Base-by-base conservation (phyloP, 2,797 vertebrate genomes). In the Sebastes iracundus region DNA sequence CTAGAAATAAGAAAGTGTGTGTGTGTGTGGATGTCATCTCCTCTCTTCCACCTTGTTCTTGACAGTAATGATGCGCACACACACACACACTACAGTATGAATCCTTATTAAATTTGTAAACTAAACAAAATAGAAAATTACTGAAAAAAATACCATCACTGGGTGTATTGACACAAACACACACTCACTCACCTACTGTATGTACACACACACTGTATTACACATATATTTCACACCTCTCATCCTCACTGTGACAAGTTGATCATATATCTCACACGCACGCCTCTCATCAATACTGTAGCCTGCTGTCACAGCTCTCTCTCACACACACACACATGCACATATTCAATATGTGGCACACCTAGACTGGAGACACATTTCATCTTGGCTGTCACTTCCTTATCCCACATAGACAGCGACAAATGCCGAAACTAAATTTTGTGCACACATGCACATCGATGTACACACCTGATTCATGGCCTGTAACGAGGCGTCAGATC, bases 401-500 rank as follows among this genome's bases (percentile, higher is more conserved):
- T 75, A 67, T 71, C 65, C 49, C 33, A 63, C 70, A 60, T 4
- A 30, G 35, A 61, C 75, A 60, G 35, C 13, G 7, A 71, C 69
- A 83, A 72, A 69, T 71, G 13, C 62, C 52, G 1, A 66, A 75
- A 66, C 74, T 58, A 70, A 61, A 30, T 53, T 46, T 28, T 49
- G 14, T 11, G 4, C 67, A 61, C 23, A 64, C 38, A 56, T 38
- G 56, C 52, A 65, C 60, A 46, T 46, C 42, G 42, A 46, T 46
- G 42, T 18, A 18, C 14, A 63, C 55, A 72, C 27, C 28, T 52
- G 52, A 78, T 77, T 59, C 32, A 52, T 72, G 78, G 82, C 30
- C 53, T 75, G 80, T 77, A 72, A 85, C 77, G 63, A 81, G 74
- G 64, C 75, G 25, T 79, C 76, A 84, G 85, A 87, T 90, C 85